Evolutionary conservation across 2,113 vertebrate species (phyloP).

Genomic region (Solea senegalensis): DNA sequence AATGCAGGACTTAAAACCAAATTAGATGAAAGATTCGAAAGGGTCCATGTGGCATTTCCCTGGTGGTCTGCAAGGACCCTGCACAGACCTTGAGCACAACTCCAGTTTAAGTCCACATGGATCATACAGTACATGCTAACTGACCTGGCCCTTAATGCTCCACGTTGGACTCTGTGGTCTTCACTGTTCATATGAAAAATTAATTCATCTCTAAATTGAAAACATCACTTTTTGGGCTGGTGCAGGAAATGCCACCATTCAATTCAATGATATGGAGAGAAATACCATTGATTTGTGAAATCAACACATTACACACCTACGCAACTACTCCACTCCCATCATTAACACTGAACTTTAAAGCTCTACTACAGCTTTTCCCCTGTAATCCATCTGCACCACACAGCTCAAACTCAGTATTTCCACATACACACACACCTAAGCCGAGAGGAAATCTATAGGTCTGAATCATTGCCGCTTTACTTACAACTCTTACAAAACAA

Average conservation of each 20-base stretch:
- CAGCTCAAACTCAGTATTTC: slow-evolving; percentile 66
- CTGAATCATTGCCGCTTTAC: slow-evolving; percentile 74
- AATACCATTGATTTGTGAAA: slow-evolving; percentile 55
- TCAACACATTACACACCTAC: slow-evolving; percentile 75
- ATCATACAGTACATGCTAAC: no score
- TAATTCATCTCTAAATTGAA: slow-evolving; percentile 10
- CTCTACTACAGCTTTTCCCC: slow-evolving; percentile 63
- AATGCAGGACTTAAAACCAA: neutral
- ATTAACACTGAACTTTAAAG: slow-evolving; percentile 76
- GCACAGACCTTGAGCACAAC: no score
- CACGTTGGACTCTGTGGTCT: no score
- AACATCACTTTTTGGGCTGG: slow-evolving; percentile 18
- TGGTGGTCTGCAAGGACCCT: no score
- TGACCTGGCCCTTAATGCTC: no score
- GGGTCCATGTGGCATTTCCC: no score
- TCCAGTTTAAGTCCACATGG: no score
- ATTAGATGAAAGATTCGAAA: neutral
- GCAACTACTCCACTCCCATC: slow-evolving; percentile 74
- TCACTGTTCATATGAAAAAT: neutral
- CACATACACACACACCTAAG: slow-evolving; percentile 74
- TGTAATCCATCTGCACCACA: slow-evolving; percentile 71
- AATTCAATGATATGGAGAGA: slow-evolving; percentile 21
- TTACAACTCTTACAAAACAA: slow-evolving; percentile 72
- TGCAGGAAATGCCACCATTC: slow-evolving; percentile 41
- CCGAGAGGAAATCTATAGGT: slow-evolving; percentile 52